phyloP scores from a whole-genome alignment of 1,140 invertebrate genomes.

The Helicoverpa armigera region DNA sequence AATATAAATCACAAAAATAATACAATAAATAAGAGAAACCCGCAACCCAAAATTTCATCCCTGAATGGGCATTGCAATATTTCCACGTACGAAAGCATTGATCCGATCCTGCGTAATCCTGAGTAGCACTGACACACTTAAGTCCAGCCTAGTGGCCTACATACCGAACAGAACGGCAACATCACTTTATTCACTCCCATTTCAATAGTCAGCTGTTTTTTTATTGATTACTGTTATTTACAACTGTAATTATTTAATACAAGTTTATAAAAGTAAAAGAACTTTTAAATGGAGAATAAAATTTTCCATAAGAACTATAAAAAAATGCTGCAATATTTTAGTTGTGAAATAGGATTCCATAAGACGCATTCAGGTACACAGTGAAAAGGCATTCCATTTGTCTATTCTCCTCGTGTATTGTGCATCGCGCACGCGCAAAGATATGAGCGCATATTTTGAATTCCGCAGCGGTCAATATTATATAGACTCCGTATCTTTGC shows the following conservation, averaged over 20 bases:
- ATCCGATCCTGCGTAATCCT: slow-evolving; percentile 34
- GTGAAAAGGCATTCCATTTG: not conserved
- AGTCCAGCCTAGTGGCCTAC: slow-evolving; percentile 5
- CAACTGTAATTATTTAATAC: too few species aligned
- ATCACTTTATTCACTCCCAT: too few species aligned
- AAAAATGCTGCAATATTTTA: too few species aligned
- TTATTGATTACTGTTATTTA: too few species aligned
- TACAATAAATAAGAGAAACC: slow-evolving; percentile 2
- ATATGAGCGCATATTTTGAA: slow-evolving; percentile 41
- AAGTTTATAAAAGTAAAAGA: too few species aligned
- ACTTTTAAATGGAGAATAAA: too few species aligned
- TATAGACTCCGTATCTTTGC: slow-evolving; percentile 11
- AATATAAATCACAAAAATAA: not conserved
- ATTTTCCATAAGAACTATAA: too few species aligned
- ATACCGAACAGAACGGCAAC: not conserved
- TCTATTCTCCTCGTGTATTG: slow-evolving; percentile 18
- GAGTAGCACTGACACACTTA: slow-evolving; percentile 25
- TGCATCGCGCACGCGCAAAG: slow-evolving; percentile 30
- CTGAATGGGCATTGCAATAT: slow-evolving; percentile 8
- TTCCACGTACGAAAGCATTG: slow-evolving; percentile 5
- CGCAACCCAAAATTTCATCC: not conserved
- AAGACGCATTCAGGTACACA: not conserved
- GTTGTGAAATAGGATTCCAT: not conserved
- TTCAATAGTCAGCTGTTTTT: too few species aligned
- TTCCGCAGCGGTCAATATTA: slow-evolving; percentile 32